Base-by-base conservation (phyloP, 2,113 vertebrate genomes). In the Xenus cinereus region DNA sequence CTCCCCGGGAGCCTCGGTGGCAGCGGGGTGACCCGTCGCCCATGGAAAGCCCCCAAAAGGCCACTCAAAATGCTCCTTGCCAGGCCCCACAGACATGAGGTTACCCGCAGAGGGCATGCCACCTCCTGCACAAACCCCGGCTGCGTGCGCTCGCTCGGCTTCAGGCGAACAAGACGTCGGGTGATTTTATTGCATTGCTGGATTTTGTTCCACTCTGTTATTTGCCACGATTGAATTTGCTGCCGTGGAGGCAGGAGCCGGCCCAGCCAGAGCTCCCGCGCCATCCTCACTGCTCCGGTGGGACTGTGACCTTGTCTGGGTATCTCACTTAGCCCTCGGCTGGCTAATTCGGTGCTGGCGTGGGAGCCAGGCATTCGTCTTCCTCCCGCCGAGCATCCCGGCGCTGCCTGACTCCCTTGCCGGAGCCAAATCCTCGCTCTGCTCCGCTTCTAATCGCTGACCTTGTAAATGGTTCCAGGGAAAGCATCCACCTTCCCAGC, bases 171-270 rank as follows among this genome's bases (percentile, higher is more conserved):
- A 21, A 93, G 94, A 26, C 10, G 2, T 87, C 7, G 6, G 69
- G 39, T 4, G 60, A 2, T 87, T 95, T 94, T 68, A 95, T 95
- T 94, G 91, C 81, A 14, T 89, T 56, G 89, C 97, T 94, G 96
- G 96, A 1, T 98, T 98, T 97, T 97, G 97, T 97, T 97, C 95
- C 90, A 89, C 96, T 91, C 97, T 89, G 91, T 96, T 97, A 93
- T 84, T 96, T 4, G 23, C 79, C 81, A 2, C 77, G 78, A 92
- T 86, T 92, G 76, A 79, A 89, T 92, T 94, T 92, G 92, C 92
- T 91, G 86, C 80, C 1, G 41, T 1, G 15, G 66, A 89, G 86
- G 82, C 93, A 93, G 84, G 72, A 93, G 86, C 66, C 0, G 7
- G 84, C 48, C 18, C 86, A 89, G 92, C 73, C 62, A 4, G 50